phyloP scores from a whole-genome alignment of 2,113 vertebrate species.

The Gobius niger region DNA sequence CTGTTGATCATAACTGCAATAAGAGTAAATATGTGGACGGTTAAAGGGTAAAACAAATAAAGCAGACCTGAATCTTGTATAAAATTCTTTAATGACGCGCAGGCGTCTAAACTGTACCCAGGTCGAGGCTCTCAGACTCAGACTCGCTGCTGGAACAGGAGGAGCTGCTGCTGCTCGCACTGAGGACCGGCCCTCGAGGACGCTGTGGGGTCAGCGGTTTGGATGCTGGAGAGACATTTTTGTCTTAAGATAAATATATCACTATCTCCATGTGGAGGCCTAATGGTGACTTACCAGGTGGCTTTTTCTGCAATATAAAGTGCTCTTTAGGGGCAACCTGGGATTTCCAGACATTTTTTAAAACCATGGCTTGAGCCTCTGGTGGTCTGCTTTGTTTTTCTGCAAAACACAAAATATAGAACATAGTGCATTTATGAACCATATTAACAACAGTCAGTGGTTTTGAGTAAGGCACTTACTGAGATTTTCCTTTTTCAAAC shows the following conservation, averaged over 20 bases:
- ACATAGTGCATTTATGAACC: not conserved
- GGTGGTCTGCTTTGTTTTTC: constrained; percentile 71
- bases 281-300: constrained; percentile 59
- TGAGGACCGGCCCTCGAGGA: constrained; percentile 65
- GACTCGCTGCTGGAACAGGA: constrained; percentile 71
- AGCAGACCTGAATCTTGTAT: constrained; percentile 22
- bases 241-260: not conserved
- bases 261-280: not conserved
- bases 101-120: constrained; percentile 84
- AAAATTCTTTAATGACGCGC: constrained; percentile 4
- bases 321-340: constrained; percentile 66
- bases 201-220: constrained; percentile 29
- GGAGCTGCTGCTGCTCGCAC: constrained; percentile 73
- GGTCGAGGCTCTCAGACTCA: constrained; percentile 81
- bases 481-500: constrained; percentile 76
- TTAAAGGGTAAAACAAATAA: not conserved
- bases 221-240: constrained; percentile 52
- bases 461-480: constrained; percentile 68
- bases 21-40: not conserved
- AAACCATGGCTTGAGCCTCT: constrained; percentile 65
- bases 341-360: constrained; percentile 66
- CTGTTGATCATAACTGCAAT: too few species aligned
- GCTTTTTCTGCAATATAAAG: constrained; percentile 66
- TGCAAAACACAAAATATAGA: constrained; percentile 36
- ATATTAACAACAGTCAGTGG: not conserved